These are phyloP conservation scores for Acanthosepion pharaonis DNA, from an alignment of 2,888 invertebrate genomes.

Conservation along the genomic window DNA sequence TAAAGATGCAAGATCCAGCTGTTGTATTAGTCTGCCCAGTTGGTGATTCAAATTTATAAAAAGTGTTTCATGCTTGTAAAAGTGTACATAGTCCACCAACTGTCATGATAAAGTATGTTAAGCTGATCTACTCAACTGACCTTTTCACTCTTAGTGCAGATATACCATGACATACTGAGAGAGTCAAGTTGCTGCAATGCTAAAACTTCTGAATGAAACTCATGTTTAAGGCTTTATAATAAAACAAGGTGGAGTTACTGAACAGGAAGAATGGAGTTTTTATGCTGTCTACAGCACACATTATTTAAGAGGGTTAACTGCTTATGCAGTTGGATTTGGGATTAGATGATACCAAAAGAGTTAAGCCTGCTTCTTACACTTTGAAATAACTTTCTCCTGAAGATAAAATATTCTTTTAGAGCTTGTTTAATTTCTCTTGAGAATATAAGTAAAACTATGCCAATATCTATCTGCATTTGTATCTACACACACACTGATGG, in stretches of 20 bases:
- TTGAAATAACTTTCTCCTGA: background rate
- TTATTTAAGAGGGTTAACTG: background rate
- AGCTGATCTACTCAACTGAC: background rate
- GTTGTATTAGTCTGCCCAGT: background rate
- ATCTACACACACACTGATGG: no score
- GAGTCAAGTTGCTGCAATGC: conserved; percentile 6
- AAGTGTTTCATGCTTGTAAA: background rate
- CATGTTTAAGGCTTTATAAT: background rate
- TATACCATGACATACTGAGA: background rate
- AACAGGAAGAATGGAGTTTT: background rate
- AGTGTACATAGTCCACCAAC: background rate
- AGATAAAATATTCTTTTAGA: background rate
- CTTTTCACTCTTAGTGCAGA: background rate
- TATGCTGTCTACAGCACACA: background rate
- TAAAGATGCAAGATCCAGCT: background rate
- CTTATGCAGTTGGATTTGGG: background rate
- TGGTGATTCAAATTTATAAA: background rate
- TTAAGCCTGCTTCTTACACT: background rate
- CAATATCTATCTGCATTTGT: no score
- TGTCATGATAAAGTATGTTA: background rate
- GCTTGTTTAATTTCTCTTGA: background rate
- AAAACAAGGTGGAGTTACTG: background rate
- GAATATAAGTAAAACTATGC: no score
- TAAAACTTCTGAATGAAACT: background rate
- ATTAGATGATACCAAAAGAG: background rate